Percentiles rank a stretch among this genome's conserved stretches.
Conservation (phyloP, 1,140 invertebrate genomes). For the Notospermus geniculatus region DNA sequence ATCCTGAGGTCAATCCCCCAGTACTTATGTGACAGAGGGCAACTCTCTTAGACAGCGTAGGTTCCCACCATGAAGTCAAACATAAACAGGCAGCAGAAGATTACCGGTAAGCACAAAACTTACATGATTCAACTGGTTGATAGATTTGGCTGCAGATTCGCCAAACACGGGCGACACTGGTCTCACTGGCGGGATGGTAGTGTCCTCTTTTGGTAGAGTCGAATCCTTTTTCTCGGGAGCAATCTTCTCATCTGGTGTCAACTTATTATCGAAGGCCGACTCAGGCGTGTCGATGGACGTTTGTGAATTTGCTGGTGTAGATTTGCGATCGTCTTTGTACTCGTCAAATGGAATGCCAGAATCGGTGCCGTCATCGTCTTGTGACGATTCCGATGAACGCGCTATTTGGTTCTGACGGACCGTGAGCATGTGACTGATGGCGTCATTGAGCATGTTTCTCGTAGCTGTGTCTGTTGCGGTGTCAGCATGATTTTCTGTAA, state of each 20-base stretch:
- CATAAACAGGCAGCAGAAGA: too few species aligned
- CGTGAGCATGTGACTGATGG: conserved; percentile 40
- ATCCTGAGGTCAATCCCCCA: too few species aligned
- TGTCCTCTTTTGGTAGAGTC: too few species aligned
- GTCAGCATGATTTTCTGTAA: conserved; percentile 17
- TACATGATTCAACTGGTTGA: too few species aligned
- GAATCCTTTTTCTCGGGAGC: too few species aligned
- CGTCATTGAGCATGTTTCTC: conserved; percentile 40
- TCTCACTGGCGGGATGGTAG: neutral
- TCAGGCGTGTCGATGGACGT: neutral
- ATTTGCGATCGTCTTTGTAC: conserved; percentile 7
- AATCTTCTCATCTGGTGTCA: too few species aligned
- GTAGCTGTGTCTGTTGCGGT: conserved; percentile 27
- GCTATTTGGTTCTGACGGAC: conserved; percentile 28
- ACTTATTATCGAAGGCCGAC: neutral
- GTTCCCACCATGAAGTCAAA: too few species aligned
- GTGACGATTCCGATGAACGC: neutral
- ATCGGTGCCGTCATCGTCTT: neutral
- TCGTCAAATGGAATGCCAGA: neutral
- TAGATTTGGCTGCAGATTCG: neutral
- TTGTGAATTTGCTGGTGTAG: conserved; percentile 3
- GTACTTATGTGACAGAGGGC: too few species aligned
- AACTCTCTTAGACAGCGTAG: too few species aligned
- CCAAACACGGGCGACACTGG: conserved; percentile 12
- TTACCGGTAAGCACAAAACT: too few species aligned